Evolutionary conservation across 2,113 vertebrate genomes (phyloP), one percentile per base, ranked within the genome.

Genomic region (Mugil cephalus): DNA sequence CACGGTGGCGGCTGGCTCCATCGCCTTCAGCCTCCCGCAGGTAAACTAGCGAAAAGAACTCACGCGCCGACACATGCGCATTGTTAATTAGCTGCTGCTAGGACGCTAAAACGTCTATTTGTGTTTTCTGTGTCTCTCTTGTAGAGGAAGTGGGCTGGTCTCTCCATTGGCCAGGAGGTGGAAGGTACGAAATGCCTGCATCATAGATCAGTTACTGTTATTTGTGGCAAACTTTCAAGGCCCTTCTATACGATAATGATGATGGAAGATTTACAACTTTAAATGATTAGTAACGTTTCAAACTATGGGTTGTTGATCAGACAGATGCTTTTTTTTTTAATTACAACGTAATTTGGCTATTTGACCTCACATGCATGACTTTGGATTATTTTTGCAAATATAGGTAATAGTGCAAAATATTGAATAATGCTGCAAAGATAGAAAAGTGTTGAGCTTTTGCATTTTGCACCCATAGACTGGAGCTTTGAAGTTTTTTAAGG

Each of bases 21-120:
- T 99, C 0, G 98, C 97, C 0, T 99, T 99, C 95, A 99, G 97
- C 85, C 90, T 99, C 85, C 96, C 97, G 0, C 98, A 99, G 97
- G 98, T 99, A 94, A 24, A 3, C 36, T 30, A 30, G 24, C 5
- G 3, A 30, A 30, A 30, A 30, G 43, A 15, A 48, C 60, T 52
- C n/a, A 43, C 30, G 61, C 34, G 38, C 51, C 14, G 46, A 66
- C 36, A 61, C 70, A 80, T 30, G 17, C 17, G 43, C 62, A 42
- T 0, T 17, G 10, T 34, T 15, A 14, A 34, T 10, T 6, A 7
- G 0, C 5, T 53, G 19, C 19, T 45, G 0, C 1, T 6, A 30
- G 1, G 0, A n/a, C 38, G 40, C n/a, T 80, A 36, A 55, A 1
- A 14, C 63, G 10, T 12, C n/a, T 30, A 45, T 9, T 52, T 81